Percentiles rank a stretch among this genome's conserved stretches.
These are phyloP conservation scores for Lithobius niger DNA, from an alignment of 1,140 invertebrate species.

Conservation along the genomic window DNA sequence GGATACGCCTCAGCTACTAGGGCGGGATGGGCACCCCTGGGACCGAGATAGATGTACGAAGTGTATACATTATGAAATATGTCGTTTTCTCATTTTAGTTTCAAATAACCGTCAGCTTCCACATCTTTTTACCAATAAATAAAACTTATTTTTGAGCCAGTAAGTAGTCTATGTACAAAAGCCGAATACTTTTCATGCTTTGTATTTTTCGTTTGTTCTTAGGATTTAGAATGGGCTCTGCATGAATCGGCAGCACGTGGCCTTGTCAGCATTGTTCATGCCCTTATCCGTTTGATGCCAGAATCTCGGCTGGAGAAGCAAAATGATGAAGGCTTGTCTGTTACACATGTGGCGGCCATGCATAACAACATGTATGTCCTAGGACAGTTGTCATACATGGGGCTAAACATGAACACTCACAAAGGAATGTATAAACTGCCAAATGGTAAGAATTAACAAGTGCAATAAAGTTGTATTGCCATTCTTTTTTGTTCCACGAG, in stretches of 20 bases:
- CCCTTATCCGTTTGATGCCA: not conserved
- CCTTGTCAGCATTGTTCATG: not conserved
- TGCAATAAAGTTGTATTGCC: too few relatives aligned
- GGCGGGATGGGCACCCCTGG: too few relatives aligned
- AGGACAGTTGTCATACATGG: not conserved
- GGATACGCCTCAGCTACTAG: too few relatives aligned
- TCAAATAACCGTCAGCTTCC: too few relatives aligned
- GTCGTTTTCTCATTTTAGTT: too few relatives aligned
- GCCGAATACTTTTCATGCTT: too few relatives aligned
- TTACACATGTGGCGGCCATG: slow-evolving; percentile 3
- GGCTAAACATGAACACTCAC: not conserved
- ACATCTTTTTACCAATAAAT: too few relatives aligned
- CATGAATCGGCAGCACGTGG: not conserved
- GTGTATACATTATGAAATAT: too few relatives aligned
- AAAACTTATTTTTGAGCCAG: too few relatives aligned
- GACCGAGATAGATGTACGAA: too few relatives aligned
- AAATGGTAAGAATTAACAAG: not conserved
- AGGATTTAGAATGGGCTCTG: not conserved
- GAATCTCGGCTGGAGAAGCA: not conserved
- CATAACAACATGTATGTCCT: not conserved
- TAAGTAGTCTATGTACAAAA: too few relatives aligned
- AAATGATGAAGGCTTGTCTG: not conserved
- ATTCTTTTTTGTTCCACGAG: too few relatives aligned
- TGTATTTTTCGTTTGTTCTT: not conserved
- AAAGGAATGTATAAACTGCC: slow-evolving; percentile 1